Evolutionary conservation across 2,797 vertebrate species (phyloP).

Genomic region (Oophaga sylvatica): DNA sequence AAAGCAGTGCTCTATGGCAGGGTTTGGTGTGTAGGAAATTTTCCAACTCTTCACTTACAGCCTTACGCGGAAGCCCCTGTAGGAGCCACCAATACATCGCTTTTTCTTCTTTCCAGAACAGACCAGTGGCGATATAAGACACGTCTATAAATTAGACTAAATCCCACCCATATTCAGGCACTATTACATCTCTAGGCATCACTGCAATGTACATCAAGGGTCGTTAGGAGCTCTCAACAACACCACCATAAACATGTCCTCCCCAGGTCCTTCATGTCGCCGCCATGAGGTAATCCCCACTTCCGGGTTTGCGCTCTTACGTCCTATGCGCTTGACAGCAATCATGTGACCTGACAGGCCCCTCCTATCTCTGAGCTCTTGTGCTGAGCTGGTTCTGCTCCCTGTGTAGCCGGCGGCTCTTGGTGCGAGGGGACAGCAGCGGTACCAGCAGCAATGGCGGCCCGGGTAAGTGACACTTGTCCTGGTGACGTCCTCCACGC

Average conservation of each 20-base stretch:
- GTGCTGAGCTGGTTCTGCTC: constrained; percentile 33
- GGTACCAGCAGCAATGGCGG: constrained; percentile 10
- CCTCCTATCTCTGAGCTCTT: neutral
- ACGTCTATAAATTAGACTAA: too few species aligned
- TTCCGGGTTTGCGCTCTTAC: constrained; percentile 4
- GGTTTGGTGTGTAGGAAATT: too few species aligned
- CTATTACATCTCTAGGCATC: too few species aligned
- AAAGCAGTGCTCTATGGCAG: too few species aligned
- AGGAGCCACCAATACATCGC: too few species aligned
- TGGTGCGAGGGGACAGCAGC: constrained; percentile 7
- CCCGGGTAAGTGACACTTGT: constrained; percentile 12
- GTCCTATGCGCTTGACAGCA: neutral
- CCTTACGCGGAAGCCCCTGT: too few species aligned
- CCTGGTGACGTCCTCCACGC: neutral
- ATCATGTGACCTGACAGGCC: neutral
- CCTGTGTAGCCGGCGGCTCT: constrained; percentile 1
- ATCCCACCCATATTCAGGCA: too few species aligned
- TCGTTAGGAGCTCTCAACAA: too few species aligned
- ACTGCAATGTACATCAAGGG: too few species aligned
- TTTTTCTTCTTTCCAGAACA: too few species aligned
- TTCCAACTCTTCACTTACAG: too few species aligned
- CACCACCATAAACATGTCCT: constrained; percentile 5
- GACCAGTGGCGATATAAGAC: too few species aligned
- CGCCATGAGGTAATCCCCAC: neutral
- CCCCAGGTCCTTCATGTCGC: neutral